Evolutionary conservation across 1,140 invertebrate genomes (phyloP).

Genomic region (Pemphigus obesinymphae): DNA sequence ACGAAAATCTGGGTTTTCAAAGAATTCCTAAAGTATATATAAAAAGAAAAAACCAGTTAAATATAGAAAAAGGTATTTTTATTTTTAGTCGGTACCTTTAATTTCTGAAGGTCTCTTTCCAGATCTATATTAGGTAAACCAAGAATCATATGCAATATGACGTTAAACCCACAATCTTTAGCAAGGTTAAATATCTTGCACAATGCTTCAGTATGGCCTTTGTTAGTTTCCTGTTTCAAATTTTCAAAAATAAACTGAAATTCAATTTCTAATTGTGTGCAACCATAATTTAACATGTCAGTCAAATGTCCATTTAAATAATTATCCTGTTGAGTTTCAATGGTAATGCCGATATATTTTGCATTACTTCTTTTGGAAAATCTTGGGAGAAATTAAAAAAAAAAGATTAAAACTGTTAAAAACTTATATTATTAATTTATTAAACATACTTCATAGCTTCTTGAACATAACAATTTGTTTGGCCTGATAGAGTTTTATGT

Average conservation of each 20-base stretch:
- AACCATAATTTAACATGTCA: constrained; percentile 96
- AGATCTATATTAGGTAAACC: constrained; percentile 97
- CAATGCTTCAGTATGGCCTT: constrained; percentile 89
- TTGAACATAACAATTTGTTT: constrained; percentile 61
- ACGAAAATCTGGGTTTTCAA: constrained; percentile 95
- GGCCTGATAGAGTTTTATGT: too few species aligned
- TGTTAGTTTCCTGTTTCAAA: constrained; percentile 95
- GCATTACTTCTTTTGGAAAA: constrained; percentile 90
- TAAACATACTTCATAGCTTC: constrained; percentile 61
- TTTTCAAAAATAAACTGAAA: constrained; percentile 98
- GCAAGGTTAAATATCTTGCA: constrained; percentile 95
- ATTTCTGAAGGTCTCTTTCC: neutral
- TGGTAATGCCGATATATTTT: constrained; percentile 99
- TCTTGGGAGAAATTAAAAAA: constrained; percentile 47
- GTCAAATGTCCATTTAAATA: constrained; percentile 94
- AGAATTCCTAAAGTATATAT: constrained; percentile 74
- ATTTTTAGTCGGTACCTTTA: neutral
- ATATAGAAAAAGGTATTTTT: too few species aligned
- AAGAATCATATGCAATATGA: constrained; percentile 99
- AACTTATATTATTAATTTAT: too few species aligned
- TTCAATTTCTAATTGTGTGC: constrained; percentile 89
- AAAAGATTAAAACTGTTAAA: too few species aligned
- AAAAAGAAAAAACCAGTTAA: constrained; percentile 24
- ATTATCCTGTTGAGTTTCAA: constrained; percentile 98
- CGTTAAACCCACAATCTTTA: constrained; percentile 99